Base-by-base conservation (phyloP, 1,140 invertebrate species). In the Apis mellifera region DNA sequence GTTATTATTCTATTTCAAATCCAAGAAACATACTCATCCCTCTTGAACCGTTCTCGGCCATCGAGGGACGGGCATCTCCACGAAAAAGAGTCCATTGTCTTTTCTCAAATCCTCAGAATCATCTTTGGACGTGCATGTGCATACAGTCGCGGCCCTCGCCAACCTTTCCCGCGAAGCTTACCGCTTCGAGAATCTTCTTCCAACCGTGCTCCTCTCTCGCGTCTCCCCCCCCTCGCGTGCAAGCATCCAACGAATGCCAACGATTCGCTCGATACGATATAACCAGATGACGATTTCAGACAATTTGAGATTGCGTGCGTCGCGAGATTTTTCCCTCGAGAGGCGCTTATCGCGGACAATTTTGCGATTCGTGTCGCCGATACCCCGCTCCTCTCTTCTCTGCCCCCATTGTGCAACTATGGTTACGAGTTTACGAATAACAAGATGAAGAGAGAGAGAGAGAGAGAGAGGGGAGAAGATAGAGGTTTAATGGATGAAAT, bases 241-340 rank as follows among this genome's bases (percentile, higher is more conserved):
- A 42, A 42, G 21, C 68, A 66, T 82, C 81, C 65, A 32, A 32
- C 73, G 82, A 88, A 87, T 88, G 82, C 78, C 72, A 17, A 55
- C 15, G 54, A 17, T 62, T 60, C 69, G 32, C 77, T 84, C 85
- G 85, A 85, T 84, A 87, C 85, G 83, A 69, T 60, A 86, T 79
- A 66, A 21, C 42, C 19, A 32, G 65, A 50, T 69, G 69, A 72
- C 86, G 86, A 87, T 75, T 82, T 88, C 55, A 83, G 82, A 71
- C 82, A 87, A 87, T 86, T 86, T 82, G 70, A 84, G 86, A 88
- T 88, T 88, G 85, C 86, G 74, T 77, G 86, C 85, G 26, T 12
- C 59, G 77, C 81, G 70, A 83, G 83, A 82, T 68, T 86, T 86
- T 79, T 59, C 70, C 50, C 60, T 75, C 80, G 55, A 19, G 11